These are phyloP conservation scores for Xestia c-nigrum DNA, from an alignment of 2,888 invertebrate genomes.

Conservation along the genomic window DNA sequence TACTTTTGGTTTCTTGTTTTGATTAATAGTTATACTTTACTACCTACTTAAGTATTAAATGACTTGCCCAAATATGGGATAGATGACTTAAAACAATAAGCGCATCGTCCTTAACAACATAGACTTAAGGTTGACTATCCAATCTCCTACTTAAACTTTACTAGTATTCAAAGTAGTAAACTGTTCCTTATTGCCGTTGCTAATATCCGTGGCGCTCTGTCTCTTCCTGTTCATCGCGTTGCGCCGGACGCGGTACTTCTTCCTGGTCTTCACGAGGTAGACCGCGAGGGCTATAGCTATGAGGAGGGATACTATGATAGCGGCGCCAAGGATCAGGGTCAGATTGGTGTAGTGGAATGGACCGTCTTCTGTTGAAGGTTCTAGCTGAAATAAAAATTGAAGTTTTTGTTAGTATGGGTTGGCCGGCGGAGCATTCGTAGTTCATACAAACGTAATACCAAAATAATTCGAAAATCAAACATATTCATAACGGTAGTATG, in stretches of 20 bases:
- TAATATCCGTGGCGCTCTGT: conserved; percentile 80
- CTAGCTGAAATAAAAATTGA: conserved; percentile 75
- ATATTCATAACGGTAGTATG: too few species aligned
- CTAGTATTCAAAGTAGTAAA: conserved; percentile 78
- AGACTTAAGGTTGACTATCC: not conserved
- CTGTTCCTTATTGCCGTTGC: conserved; percentile 81
- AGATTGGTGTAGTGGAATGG: conserved; percentile 71
- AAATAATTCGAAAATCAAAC: too few species aligned
- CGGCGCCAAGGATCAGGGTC: conserved; percentile 79
- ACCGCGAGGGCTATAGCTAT: conserved; percentile 80
- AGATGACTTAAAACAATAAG: conserved; percentile 8
- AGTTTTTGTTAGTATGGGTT: too few species aligned
- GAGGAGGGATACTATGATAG: conserved; percentile 78
- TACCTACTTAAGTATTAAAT: conserved; percentile 52
- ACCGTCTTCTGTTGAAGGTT: conserved; percentile 75
- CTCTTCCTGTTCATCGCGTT: conserved; percentile 82
- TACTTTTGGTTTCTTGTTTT: conserved; percentile 48
- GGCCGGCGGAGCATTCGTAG: too few species aligned
- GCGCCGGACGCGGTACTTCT: conserved; percentile 77
- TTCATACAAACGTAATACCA: too few species aligned
- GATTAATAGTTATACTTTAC: conserved; percentile 8
- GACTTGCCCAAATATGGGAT: conserved; percentile 36
- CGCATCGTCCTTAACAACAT: not conserved
- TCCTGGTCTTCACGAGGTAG: conserved; percentile 81
- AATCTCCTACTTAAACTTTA: conserved; percentile 71